phyloP scores from a whole-genome alignment of 2,888 invertebrate genomes.

The Tolmerus cingulatus region DNA sequence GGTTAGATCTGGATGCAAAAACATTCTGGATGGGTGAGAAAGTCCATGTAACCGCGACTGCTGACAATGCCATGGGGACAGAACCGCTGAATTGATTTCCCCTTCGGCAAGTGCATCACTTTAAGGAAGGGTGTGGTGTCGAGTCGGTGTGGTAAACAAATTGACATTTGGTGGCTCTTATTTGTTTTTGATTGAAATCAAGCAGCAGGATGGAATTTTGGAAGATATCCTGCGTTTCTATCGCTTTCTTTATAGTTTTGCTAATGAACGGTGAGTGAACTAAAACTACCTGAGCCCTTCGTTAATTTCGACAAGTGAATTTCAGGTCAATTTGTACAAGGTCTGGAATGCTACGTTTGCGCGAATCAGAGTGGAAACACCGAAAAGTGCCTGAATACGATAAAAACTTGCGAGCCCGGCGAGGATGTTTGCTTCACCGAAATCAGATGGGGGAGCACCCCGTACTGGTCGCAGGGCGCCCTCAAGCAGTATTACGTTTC shows the following conservation, averaged over 20 bases:
- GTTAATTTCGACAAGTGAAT: neutral
- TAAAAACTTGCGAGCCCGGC: slow-evolving; percentile 86
- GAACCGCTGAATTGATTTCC: neutral
- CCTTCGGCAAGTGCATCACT: neutral
- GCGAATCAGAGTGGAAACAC: slow-evolving; percentile 89
- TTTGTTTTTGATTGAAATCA: neutral
- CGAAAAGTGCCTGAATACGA: slow-evolving; percentile 91
- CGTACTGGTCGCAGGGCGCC: slow-evolving; percentile 93
- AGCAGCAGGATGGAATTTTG: neutral
- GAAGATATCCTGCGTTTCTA: neutral
- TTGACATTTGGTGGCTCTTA: neutral
- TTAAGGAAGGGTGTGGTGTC: slow-evolving; percentile 13
- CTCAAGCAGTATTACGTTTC: slow-evolving; percentile 93
- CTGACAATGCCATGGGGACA: neutral
- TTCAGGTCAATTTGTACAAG: slow-evolving; percentile 52
- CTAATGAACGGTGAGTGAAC: neutral
- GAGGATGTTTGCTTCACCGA: slow-evolving; percentile 84
- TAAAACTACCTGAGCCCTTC: neutral
- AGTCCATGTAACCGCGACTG: neutral
- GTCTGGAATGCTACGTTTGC: slow-evolving; percentile 95
- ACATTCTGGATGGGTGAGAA: no score
- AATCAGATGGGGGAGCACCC: slow-evolving; percentile 91
- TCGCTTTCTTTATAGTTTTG: neutral
- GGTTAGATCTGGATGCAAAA: no score
- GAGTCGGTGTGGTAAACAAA: slow-evolving; percentile 17